Evolutionary conservation across 2,113 vertebrate genomes (phyloP).

Genomic region (Strigops habroptila): DNA sequence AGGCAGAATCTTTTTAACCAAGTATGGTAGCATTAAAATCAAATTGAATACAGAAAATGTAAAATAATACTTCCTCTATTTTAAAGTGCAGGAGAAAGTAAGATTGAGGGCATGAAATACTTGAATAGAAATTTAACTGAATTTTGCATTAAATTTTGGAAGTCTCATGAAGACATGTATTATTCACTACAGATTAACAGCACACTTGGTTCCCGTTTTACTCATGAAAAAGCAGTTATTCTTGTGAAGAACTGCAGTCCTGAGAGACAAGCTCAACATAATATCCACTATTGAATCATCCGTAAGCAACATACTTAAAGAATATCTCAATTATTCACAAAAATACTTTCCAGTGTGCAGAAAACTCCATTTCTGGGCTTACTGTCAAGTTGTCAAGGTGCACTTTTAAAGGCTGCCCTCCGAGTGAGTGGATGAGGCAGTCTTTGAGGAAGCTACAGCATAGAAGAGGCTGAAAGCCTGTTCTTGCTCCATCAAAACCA

Average conservation of each 20-base stretch:
- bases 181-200: background rate
- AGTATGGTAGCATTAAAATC: background rate
- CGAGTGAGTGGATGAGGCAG: background rate
- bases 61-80: background rate
- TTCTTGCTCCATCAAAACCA: background rate
- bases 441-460: accelerated
- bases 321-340: background rate
- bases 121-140: background rate
- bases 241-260: background rate
- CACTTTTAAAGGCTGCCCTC: background rate
- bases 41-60: background rate
- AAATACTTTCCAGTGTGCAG: background rate
- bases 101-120: background rate
- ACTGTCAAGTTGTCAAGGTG: background rate
- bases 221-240: background rate
- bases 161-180: background rate
- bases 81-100: background rate
- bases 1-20: background rate
- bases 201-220: background rate
- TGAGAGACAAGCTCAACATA: background rate
- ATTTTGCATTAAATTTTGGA: background rate
- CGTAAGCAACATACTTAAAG: background rate
- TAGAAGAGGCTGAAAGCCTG: background rate
- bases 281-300: background rate
- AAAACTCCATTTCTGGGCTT: background rate